These are phyloP conservation scores for Dendroctonus ponderosae DNA, from an alignment of 1,140 invertebrate genomes.

Conservation along the genomic window DNA sequence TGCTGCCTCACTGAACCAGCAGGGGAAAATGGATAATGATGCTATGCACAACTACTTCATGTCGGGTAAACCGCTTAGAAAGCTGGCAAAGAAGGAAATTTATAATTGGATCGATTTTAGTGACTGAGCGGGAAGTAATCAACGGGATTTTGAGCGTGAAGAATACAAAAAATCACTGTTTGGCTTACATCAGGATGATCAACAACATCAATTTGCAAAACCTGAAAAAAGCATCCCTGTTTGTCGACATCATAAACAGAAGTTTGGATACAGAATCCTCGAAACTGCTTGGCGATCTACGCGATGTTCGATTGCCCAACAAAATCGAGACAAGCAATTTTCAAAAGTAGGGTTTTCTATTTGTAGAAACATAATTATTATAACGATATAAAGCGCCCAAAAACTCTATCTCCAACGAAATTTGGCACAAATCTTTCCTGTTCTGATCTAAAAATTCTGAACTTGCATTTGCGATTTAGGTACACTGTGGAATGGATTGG, in stretches of 20 bases:
- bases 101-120: constrained; percentile 55
- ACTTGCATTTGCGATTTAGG: constrained; percentile 51
- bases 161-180: constrained; percentile 93
- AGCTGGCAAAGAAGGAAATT: not conserved
- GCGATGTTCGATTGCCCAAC: constrained; percentile 82
- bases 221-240: constrained; percentile 88
- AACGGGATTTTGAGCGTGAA: constrained; percentile 92
- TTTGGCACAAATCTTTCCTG: too few species aligned
- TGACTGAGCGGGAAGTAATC: constrained; percentile 96
- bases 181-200: constrained; percentile 95
- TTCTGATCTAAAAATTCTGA: not conserved
- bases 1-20: constrained; percentile 77
- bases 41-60: constrained; percentile 98
- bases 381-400: not conserved
- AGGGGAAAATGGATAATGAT: constrained; percentile 86
- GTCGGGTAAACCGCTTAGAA: constrained; percentile 70
- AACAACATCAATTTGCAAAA: constrained; percentile 97
- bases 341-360: constrained; percentile 64
- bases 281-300: constrained; percentile 82
- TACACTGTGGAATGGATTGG: constrained; percentile 98
- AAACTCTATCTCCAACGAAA: not conserved
- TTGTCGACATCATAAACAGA: constrained; percentile 91
- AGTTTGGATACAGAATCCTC: constrained; percentile 92
- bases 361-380: not conserved
- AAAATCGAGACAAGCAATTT: constrained; percentile 88